Percentiles rank a stretch among this genome's conserved stretches.
Conservation (phyloP, 2,888 invertebrate genomes). For the Neria commutata region DNA sequence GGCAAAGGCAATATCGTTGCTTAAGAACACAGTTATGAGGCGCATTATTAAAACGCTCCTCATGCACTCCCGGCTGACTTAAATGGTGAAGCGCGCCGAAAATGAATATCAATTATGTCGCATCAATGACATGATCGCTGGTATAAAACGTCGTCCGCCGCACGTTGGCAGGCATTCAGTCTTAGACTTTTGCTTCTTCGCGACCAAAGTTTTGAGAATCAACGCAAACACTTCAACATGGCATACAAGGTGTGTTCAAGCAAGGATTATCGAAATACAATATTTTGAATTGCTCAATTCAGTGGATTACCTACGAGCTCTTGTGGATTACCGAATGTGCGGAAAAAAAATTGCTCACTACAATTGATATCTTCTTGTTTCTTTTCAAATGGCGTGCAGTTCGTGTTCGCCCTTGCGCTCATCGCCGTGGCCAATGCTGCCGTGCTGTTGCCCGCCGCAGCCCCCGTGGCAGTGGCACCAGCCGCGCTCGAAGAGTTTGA, state of each 20-base stretch:
- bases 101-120: conserved; percentile 54
- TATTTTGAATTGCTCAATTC: conserved; percentile 23
- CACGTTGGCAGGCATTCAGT: conserved; percentile 48
- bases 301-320: too few species aligned
- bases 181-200: conserved; percentile 37
- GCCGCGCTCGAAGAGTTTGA: conserved; percentile 42
- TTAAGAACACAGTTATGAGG: conserved; percentile 26
- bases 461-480: conserved; percentile 41
- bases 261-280: not conserved
- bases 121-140: conserved; percentile 50
- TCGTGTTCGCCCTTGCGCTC: conserved; percentile 37
- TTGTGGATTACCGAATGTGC: not conserved
- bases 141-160: conserved; percentile 46
- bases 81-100: conserved; percentile 38
- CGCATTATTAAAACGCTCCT: conserved; percentile 28
- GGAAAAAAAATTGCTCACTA: too few species aligned
- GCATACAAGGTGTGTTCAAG: conserved; percentile 42
- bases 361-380: conserved; percentile 13
- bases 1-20: conserved; percentile 10
- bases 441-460: conserved; percentile 43
- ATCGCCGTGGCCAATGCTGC: conserved; percentile 33
- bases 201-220: conserved; percentile 36
- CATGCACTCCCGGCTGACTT: conserved; percentile 30
- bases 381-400: conserved; percentile 24
- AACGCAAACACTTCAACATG: conserved; percentile 39